Evolutionary conservation across 2,888 invertebrate species (phyloP).

Genomic region (Pristionchus fissidentatus): DNA sequence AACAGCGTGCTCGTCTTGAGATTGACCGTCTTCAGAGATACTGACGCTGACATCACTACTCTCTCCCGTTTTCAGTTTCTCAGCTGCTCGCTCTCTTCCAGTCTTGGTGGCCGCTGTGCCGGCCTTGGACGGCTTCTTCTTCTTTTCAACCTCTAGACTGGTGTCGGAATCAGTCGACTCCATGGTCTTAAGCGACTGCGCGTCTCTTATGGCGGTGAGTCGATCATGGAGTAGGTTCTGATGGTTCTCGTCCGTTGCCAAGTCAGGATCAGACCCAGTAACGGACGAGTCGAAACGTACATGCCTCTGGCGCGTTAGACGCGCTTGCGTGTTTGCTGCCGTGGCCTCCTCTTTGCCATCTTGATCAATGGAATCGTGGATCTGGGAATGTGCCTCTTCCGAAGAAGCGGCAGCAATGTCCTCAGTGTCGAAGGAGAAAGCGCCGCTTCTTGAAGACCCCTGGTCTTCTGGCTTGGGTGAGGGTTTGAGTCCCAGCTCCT

Average conservation of each 20-base stretch:
- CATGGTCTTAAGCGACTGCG: slow-evolving; percentile 46
- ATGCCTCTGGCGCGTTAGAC: slow-evolving; percentile 7
- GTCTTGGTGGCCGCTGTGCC: neutral
- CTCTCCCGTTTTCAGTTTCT: neutral
- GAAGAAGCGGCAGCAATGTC: slow-evolving; percentile 13
- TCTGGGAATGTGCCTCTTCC: neutral
- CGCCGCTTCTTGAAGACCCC: neutral
- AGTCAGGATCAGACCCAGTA: slow-evolving; percentile 1
- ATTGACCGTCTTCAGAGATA: slow-evolving; percentile 15
- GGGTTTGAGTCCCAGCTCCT: slow-evolving; percentile 7
- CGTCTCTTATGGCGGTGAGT: neutral
- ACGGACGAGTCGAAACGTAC: slow-evolving; percentile 27
- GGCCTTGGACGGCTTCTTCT: slow-evolving; percentile 2
- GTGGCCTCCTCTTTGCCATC: neutral
- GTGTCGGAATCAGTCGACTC: slow-evolving; percentile 25
- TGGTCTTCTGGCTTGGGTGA: neutral
- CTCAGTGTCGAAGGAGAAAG: slow-evolving; percentile 25
- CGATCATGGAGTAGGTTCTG: neutral
- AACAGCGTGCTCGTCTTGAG: neutral
- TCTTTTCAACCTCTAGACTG: neutral
- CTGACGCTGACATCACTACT: neutral
- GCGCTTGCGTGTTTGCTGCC: neutral
- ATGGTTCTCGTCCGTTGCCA: neutral
- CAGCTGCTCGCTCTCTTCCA: neutral
- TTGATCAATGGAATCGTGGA: no score